Evolutionary conservation across 2,888 invertebrate species (phyloP).

Genomic region (Charanyca ferruginea): DNA sequence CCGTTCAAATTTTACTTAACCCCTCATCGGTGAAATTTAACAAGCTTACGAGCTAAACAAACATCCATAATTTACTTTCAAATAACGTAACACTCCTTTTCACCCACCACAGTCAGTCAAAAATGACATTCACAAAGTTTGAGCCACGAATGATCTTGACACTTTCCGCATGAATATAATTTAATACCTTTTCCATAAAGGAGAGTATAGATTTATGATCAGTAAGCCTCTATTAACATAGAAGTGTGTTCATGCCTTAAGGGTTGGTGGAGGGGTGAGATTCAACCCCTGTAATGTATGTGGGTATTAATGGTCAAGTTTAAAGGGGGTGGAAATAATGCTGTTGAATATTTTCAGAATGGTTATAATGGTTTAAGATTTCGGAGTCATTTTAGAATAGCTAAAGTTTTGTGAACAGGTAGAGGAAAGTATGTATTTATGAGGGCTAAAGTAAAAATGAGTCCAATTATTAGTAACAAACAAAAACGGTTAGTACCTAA

Average conservation of each 20-base stretch:
- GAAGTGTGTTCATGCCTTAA: constrained; percentile 35
- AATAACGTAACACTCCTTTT: constrained; percentile 1
- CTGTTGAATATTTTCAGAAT: constrained; percentile 30
- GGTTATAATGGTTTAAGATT: no score
- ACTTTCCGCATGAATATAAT: constrained; percentile 44
- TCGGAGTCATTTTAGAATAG: no score
- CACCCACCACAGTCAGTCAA: constrained; percentile 3
- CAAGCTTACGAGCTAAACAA: no score
- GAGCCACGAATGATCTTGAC: constrained; percentile 35
- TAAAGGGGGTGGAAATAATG: constrained; percentile 16
- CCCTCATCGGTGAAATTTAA: no score
- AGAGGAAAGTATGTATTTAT: no score
- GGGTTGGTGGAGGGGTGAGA: constrained; percentile 37
- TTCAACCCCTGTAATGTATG: constrained; percentile 36
- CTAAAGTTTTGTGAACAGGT: no score
- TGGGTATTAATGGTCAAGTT: constrained; percentile 35
- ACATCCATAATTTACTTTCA: neutral
- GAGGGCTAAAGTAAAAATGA: no score
- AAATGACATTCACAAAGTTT: constrained; percentile 18
- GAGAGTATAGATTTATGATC: constrained; percentile 36
- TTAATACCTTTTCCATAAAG: constrained; percentile 39
- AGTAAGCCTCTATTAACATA: constrained; percentile 27
- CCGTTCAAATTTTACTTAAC: no score
- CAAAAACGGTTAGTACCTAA: no score
- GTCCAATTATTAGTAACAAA: no score